Conservation (phyloP, 2,113 vertebrate species). For the Cranoglanis bouderius region DNA sequence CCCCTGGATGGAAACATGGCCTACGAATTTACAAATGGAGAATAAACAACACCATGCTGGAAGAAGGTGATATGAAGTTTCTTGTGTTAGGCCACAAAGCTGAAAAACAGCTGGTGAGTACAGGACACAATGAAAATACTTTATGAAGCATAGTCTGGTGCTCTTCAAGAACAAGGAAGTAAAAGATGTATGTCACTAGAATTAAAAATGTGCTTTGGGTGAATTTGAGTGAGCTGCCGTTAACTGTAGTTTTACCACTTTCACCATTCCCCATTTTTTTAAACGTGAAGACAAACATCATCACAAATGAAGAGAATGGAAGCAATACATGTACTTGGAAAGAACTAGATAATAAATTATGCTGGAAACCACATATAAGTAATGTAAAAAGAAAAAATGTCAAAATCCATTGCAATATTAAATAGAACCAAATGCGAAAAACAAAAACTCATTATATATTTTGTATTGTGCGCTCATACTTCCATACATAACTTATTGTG, state of each 20-base stretch:
- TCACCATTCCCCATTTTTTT: neutral
- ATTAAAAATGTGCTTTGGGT: neutral
- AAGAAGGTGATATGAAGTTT: neutral
- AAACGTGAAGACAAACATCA: neutral
- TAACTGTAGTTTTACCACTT: neutral
- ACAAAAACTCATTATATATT: no score
- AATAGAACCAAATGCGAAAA: no score
- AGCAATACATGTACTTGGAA: neutral
- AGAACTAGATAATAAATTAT: no score
- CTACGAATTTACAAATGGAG: neutral
- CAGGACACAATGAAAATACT: neutral
- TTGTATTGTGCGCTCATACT: no score
- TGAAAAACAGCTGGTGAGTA: no score
- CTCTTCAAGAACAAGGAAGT: neutral
- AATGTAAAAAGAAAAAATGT: no score
- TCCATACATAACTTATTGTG: no score
- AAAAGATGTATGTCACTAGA: neutral
- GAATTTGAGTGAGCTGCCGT: neutral
- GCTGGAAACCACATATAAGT: no score
- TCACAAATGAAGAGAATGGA: neutral
- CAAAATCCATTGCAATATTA: no score
- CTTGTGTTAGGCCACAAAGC: neutral
- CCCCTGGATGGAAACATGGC: neutral
- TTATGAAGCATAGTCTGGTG: neutral
- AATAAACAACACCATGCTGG: neutral